These are phyloP conservation scores for Oriolus oriolus DNA, from an alignment of 2,113 vertebrate genomes.

Conservation along the genomic window DNA sequence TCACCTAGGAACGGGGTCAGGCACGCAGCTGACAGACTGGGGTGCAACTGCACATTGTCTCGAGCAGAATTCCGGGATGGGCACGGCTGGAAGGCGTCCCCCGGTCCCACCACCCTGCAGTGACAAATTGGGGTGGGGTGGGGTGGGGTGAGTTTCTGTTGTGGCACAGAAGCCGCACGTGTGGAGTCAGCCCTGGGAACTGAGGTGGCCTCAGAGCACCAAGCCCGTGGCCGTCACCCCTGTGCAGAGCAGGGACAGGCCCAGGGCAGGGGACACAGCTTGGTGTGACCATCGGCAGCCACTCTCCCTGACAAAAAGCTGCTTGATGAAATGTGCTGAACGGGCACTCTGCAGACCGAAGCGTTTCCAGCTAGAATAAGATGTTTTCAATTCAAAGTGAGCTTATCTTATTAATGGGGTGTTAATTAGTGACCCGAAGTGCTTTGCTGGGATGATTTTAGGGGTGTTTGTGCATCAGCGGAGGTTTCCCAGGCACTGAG, in stretches of 20 bases:
- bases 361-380: neutral
- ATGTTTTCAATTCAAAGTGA: neutral
- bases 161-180: neutral
- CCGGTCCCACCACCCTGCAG: neutral
- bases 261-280: neutral
- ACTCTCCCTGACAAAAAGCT: neutral
- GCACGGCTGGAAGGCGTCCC: neutral
- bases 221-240: neutral
- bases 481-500: neutral
- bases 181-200: neutral
- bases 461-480: neutral
- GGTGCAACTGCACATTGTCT: neutral
- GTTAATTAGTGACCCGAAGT: neutral
- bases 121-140: accelerated
- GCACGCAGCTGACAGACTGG: neutral
- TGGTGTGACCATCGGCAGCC: neutral
- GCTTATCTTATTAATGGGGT: neutral
- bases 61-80: neutral
- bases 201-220: neutral
- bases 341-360: neutral
- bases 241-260: neutral
- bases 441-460: neutral
- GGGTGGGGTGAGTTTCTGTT: neutral
- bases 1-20: neutral
- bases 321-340: neutral